Percentiles rank a stretch among this genome's conserved stretches.
Conservation (phyloP, 2,888 invertebrate species). For the Nymphalis c-album region DNA sequence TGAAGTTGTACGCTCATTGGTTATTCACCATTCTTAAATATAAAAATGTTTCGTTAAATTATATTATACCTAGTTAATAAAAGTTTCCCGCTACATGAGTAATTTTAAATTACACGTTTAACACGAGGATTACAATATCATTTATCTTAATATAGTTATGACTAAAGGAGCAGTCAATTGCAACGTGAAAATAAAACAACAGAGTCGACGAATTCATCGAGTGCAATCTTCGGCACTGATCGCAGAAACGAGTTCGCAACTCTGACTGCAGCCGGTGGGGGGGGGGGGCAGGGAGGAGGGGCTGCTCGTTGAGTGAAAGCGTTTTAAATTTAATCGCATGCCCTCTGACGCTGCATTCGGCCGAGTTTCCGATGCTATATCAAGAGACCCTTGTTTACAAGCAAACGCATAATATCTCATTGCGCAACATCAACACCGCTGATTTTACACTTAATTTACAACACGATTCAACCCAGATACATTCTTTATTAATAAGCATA, state of each 20-base stretch:
- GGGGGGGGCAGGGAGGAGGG: conserved; percentile 41
- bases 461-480: conserved; percentile 40
- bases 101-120: conserved; percentile 16
- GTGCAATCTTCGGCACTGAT: conserved; percentile 43
- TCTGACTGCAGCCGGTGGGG: conserved; percentile 32
- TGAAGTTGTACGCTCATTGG: conserved; percentile 24
- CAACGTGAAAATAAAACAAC: conserved; percentile 31
- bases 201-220: conserved; percentile 37
- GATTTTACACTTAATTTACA: conserved; percentile 44
- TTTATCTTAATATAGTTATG: conserved; percentile 38
- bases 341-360: conserved; percentile 57
- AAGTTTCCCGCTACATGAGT: conserved; percentile 1
- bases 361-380: conserved; percentile 50
- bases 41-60: not conserved
- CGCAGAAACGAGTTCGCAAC: conserved; percentile 52
- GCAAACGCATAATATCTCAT: conserved; percentile 42
- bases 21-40: not conserved
- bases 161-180: conserved; percentile 25
- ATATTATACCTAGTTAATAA: not conserved
- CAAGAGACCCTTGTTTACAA: conserved; percentile 52
- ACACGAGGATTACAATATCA: conserved; percentile 35
- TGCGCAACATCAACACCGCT: conserved; percentile 44
- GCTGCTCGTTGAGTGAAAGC: conserved; percentile 65
- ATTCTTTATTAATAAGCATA: conserved; percentile 24
- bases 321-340: conserved; percentile 67